Evolutionary conservation across 2,888 invertebrate genomes (phyloP).

Genomic region (Cremastobaeus sp.): DNA sequence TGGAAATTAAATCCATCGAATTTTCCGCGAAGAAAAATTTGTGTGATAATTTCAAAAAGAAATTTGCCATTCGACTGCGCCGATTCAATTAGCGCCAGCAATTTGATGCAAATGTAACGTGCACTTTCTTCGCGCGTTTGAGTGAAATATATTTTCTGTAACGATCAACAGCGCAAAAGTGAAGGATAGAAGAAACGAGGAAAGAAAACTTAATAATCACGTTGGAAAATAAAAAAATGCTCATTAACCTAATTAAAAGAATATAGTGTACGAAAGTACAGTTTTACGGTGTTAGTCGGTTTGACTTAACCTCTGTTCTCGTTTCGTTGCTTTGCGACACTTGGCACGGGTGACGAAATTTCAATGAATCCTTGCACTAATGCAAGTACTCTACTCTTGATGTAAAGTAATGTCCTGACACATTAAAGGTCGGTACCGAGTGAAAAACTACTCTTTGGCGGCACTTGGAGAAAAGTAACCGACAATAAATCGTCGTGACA

Average conservation of each 20-base stretch:
- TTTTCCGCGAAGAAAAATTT: background rate
- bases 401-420: slow-evolving; percentile 62
- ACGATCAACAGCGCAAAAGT: slow-evolving; percentile 7
- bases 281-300: slow-evolving; percentile 39
- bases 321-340: slow-evolving; percentile 45
- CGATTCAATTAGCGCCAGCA: slow-evolving; percentile 31
- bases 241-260: slow-evolving; percentile 57
- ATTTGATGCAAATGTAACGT: slow-evolving; percentile 33
- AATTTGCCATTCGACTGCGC: background rate
- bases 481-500: slow-evolving; percentile 59
- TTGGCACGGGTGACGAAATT: slow-evolving; percentile 62
- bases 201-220: slow-evolving; percentile 4
- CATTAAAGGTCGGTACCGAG: slow-evolving; percentile 60
- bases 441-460: slow-evolving; percentile 61
- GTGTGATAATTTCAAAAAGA: slow-evolving; percentile 2
- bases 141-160: slow-evolving; percentile 27
- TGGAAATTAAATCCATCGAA: slow-evolving; percentile 15
- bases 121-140: slow-evolving; percentile 15
- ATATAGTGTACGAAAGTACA: slow-evolving; percentile 36
- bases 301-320: slow-evolving; percentile 27
- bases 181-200: background rate
- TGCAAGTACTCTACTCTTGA: slow-evolving; percentile 61
- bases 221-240: slow-evolving; percentile 33
- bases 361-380: slow-evolving; percentile 61
- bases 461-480: slow-evolving; percentile 61